phyloP scores from a whole-genome alignment of 2,797 vertebrate genomes.

The Gymnothorax reevesii region DNA sequence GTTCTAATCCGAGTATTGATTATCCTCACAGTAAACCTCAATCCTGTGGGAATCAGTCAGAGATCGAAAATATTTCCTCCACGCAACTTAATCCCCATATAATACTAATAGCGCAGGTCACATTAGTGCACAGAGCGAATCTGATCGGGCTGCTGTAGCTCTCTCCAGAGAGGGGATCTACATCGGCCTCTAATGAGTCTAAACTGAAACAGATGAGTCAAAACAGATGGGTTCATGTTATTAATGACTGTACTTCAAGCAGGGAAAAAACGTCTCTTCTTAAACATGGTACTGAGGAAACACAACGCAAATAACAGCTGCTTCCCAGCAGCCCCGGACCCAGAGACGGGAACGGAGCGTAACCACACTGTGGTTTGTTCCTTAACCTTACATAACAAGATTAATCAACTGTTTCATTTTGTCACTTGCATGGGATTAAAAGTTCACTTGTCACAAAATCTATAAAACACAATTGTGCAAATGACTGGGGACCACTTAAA shows the following conservation, averaged over 20 bases:
- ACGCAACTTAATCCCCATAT: neutral
- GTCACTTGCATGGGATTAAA: neutral
- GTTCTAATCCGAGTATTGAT: neutral
- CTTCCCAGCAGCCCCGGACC: neutral
- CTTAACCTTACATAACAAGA: slow-evolving; percentile 2
- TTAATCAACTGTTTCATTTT: slow-evolving; percentile 7
- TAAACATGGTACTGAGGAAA: slow-evolving; percentile 42
- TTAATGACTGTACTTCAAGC: slow-evolving; percentile 65
- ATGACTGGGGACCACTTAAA: neutral
- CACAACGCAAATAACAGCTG: slow-evolving; percentile 18
- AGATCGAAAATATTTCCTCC: neutral
- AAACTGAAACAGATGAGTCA: slow-evolving; percentile 73
- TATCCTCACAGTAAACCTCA: neutral
- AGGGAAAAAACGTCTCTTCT: slow-evolving; percentile 17
- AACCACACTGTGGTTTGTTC: slow-evolving; percentile 13
- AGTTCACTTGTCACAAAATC: neutral
- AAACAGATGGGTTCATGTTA: slow-evolving; percentile 76
- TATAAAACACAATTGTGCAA: neutral
- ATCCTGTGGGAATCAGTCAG: neutral
- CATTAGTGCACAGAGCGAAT: slow-evolving; percentile 50
- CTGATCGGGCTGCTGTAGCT: slow-evolving; percentile 48
- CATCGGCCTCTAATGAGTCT: slow-evolving; percentile 73
- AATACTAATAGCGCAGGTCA: slow-evolving; percentile 45
- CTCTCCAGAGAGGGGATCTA: slow-evolving; percentile 36
- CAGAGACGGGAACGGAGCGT: neutral